Evolutionary conservation across 2,888 invertebrate species (phyloP), one percentile per base, ranked within the genome.

Genomic region (Lissocephala sabroskyi): DNA sequence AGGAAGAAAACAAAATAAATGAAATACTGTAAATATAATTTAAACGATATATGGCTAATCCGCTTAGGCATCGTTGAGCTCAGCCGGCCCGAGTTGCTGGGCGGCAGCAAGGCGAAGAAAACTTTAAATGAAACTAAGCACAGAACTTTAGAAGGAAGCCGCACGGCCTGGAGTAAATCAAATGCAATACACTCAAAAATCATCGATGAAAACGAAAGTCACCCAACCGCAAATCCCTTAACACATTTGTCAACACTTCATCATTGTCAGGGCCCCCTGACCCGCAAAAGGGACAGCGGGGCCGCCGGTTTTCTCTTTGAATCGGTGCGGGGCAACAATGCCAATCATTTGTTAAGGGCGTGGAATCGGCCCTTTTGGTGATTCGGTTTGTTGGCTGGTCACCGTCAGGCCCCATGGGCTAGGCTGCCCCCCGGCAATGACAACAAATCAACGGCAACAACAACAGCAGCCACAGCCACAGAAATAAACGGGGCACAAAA

Each of bases 181-280:
- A 64, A 73, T 52, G 65, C 74, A 59, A 65, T 53, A 61, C 52
- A 56, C 61, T 61, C 53, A 56, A 56, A 58, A 54, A 58, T 57
- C 58, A 66, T 62, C 60, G 56, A 57, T 56, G 65, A 56, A 54
- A 58, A 58, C 43, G 57, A 68, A 65, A 64, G 57, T 59, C 65
- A 77, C 63, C 64, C 75, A 64, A 75, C 77, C 79, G 65, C 80
- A 79, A 79, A 79, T 80, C 79, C 79, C 79, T 70, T 71, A 64
- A 67, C 79, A 80, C 76, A 80, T 80, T 79, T 80, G 80, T 80
- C 79, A 80, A 79, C 79, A 79, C 79, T 79, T 79, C 68, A 77
- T 80, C 79, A 67, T 76, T 74, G 77, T 79, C 77, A 79, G 61
- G n/a, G n/a, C 62, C 66, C 45, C 36, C 45, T 17, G 32, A 46